Conservation (phyloP, 2,888 invertebrate genomes). For the Harpalus rufipes region DNA sequence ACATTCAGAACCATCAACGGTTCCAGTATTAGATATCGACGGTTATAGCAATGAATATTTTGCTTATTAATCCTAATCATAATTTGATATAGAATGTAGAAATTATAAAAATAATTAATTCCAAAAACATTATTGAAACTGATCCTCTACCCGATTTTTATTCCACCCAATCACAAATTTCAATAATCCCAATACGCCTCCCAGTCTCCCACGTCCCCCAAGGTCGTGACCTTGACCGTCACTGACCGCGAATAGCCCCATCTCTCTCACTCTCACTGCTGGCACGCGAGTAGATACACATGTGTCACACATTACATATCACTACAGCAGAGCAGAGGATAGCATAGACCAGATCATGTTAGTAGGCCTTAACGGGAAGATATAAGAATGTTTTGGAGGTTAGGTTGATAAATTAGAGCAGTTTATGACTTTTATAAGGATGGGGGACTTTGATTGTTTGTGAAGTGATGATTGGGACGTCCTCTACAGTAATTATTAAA, state of each 20-base stretch:
- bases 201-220: conserved; percentile 8
- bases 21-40: too few relatives aligned
- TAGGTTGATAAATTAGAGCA: not conserved
- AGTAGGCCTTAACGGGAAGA: not conserved
- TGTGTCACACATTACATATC: conserved; percentile 6
- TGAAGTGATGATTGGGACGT: too few relatives aligned
- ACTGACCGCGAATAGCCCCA: conserved; percentile 17
- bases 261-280: conserved; percentile 40
- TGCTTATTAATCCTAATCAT: too few relatives aligned
- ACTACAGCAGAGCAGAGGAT: not conserved
- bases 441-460: too few relatives aligned
- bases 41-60: too few relatives aligned
- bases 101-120: not conserved
- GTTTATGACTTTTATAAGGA: not conserved
- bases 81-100: not conserved
- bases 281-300: not conserved
- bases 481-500: too few relatives aligned
- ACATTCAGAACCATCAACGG: too few relatives aligned
- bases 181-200: not conserved
- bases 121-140: not conserved
- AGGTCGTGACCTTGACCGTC: conserved; percentile 52
- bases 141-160: too few relatives aligned
- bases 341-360: too few relatives aligned
- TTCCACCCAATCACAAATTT: not conserved
- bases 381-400: not conserved